Conservation (phyloP, 2,797 vertebrate species). For the Cephalopachus bancanus region DNA sequence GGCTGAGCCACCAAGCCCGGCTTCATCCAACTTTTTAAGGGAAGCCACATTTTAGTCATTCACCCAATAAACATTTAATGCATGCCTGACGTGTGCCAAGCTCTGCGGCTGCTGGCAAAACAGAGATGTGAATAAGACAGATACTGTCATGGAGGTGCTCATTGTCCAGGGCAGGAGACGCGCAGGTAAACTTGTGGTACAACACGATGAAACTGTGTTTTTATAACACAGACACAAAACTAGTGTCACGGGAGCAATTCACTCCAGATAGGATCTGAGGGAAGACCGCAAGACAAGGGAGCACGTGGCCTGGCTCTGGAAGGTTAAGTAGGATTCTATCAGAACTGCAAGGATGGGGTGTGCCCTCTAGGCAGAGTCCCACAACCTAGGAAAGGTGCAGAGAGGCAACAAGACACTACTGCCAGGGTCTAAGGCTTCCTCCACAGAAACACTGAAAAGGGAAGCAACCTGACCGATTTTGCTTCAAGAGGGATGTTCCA, state of each 20-base stretch:
- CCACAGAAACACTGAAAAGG: background rate
- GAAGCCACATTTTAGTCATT: slow-evolving; percentile 17
- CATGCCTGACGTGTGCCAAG: background rate
- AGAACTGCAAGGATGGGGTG: background rate
- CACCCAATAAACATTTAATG: background rate
- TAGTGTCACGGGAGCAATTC: background rate
- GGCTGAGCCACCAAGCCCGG: no score
- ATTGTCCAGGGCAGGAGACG: background rate
- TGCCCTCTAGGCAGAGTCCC: background rate
- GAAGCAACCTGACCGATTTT: background rate
- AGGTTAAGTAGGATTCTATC: background rate
- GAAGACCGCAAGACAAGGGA: background rate
- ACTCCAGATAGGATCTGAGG: background rate
- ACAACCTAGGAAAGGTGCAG: background rate
- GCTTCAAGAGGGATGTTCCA: background rate
- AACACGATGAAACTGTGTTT: background rate
- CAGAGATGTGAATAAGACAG: background rate
- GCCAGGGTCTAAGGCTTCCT: background rate
- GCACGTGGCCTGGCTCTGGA: background rate
- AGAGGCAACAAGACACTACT: background rate
- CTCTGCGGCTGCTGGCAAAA: background rate
- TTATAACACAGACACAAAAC: background rate
- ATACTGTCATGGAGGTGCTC: background rate
- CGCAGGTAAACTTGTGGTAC: background rate
- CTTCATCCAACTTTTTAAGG: background rate